Conservation (phyloP, 2,888 invertebrate species). For the Ichneumoninae sp. region DNA sequence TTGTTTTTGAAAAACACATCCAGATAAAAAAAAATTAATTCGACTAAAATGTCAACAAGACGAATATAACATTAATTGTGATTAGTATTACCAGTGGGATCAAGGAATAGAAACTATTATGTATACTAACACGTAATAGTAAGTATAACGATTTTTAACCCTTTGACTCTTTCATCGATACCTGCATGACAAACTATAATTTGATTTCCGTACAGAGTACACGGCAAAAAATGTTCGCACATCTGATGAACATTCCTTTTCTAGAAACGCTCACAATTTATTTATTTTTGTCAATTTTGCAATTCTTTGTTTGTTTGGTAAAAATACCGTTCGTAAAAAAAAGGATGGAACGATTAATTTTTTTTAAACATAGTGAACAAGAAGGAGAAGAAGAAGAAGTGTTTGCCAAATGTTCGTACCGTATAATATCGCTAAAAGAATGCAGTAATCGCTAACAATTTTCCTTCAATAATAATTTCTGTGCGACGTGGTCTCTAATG, state of each 20-base stretch:
- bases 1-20: no score
- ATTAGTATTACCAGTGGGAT: background rate
- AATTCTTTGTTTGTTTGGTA: background rate
- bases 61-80: background rate
- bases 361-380: no score
- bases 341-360: no score
- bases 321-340: background rate
- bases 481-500: background rate
- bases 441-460: background rate
- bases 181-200: no score
- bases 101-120: background rate
- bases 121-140: no score
- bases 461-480: background rate
- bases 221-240: no score
- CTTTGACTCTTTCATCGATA: no score
- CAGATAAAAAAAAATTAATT: background rate
- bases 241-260: background rate
- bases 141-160: no score
- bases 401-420: background rate
- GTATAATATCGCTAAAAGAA: background rate
- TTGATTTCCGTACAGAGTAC: no score
- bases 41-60: background rate
- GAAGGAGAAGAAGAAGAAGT: no score
- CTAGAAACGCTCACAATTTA: background rate
- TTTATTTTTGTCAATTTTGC: background rate